A percentile compares a stretch with the other conserved stretches of the same genome.
These are phyloP conservation scores for Cryptoblepharus egeriae DNA, from an alignment of 2,797 vertebrate species.

Conservation along the genomic window DNA sequence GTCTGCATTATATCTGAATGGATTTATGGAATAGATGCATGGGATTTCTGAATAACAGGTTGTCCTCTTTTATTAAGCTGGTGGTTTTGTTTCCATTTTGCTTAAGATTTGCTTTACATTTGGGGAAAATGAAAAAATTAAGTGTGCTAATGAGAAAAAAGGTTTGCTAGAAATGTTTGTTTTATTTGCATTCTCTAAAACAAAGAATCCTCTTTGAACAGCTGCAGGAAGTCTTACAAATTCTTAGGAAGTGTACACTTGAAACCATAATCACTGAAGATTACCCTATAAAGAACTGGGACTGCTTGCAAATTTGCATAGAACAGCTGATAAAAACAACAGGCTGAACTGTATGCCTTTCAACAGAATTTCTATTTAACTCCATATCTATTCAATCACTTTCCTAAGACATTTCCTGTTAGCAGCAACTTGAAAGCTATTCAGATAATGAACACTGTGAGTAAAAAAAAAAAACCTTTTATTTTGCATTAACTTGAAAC, in stretches of 20 bases:
- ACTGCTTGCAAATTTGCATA: background rate
- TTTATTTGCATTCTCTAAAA: background rate
- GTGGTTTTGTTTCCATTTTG: background rate
- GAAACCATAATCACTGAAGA: background rate
- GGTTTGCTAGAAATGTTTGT: background rate
- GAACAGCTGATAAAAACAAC: background rate
- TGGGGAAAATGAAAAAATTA: background rate
- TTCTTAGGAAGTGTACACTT: too few species aligned
- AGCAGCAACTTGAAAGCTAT: background rate
- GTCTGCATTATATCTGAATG: too few species aligned
- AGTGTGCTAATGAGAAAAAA: background rate
- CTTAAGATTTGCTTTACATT: background rate
- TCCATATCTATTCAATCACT: background rate
- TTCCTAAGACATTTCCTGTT: background rate
- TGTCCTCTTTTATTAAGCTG: background rate
- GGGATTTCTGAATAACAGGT: too few species aligned
- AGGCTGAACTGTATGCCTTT: background rate
- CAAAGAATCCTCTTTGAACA: background rate
- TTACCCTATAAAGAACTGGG: background rate
- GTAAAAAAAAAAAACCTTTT: background rate
- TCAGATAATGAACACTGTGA: background rate
- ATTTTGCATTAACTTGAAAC: background rate
- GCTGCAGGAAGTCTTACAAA: background rate
- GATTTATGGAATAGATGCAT: too few species aligned
- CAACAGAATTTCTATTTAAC: background rate